A percentile compares a stretch with the other conserved stretches of the same genome.
Conservation (phyloP, 2,888 invertebrate genomes). For the Agonopterix heracliana region DNA sequence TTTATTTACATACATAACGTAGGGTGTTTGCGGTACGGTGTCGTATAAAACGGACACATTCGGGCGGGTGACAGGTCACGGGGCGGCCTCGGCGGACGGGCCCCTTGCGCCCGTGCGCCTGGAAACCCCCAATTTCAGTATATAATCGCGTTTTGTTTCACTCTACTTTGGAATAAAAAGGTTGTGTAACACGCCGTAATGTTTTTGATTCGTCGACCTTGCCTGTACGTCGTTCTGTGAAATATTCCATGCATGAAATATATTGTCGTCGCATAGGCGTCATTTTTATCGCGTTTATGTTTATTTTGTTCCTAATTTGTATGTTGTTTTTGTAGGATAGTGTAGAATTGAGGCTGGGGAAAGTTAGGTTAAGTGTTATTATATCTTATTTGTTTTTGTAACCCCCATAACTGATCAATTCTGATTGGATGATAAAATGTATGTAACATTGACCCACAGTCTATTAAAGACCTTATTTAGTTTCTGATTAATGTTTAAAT, state of each 20-base stretch:
- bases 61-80: constrained; percentile 47
- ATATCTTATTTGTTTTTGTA: too few species aligned
- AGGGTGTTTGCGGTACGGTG: constrained; percentile 34
- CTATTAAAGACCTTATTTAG: too few species aligned
- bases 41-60: constrained; percentile 63
- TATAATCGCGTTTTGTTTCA: constrained; percentile 22
- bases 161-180: constrained; percentile 25
- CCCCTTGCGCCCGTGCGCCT: constrained; percentile 35
- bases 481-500: too few species aligned
- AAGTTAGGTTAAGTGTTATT: too few species aligned
- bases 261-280: background rate
- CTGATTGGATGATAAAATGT: too few species aligned
- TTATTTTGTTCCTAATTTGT: too few species aligned
- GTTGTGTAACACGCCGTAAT: constrained; percentile 60
- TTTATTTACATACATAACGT: constrained; percentile 59
- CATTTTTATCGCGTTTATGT: too few species aligned
- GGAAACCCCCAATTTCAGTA: constrained; percentile 27
- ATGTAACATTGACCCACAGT: too few species aligned
- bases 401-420: too few species aligned
- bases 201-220: constrained; percentile 45
- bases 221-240: constrained; percentile 23
- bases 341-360: too few species aligned
- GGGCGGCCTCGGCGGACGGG: constrained; percentile 35
- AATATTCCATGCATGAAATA: constrained; percentile 29
- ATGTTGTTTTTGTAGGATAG: too few species aligned